Percentiles rank a stretch among this genome's conserved stretches.
These are phyloP conservation scores for Oxygymnocypris stewartii DNA, from an alignment of 2,113 vertebrate species.

Conservation along the genomic window DNA sequence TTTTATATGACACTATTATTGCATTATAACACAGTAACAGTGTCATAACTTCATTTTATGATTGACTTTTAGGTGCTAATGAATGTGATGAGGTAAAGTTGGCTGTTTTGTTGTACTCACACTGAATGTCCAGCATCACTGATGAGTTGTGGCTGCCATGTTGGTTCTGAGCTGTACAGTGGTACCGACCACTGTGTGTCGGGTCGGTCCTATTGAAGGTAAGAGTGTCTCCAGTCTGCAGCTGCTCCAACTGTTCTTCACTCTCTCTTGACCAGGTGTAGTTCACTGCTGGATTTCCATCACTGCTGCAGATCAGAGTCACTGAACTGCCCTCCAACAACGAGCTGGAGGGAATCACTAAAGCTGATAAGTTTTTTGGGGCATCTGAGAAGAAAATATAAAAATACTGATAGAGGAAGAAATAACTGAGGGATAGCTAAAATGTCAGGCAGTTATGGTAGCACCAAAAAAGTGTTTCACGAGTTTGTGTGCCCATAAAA, in stretches of 20 bases:
- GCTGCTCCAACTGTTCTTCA: conserved; percentile 45
- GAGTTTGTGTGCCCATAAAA: too few relatives aligned
- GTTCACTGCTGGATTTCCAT: conserved; percentile 63
- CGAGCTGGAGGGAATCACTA: conserved; percentile 53
- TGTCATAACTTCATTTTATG: conserved; percentile 24
- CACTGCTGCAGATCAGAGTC: conserved; percentile 66
- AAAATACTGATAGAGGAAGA: too few relatives aligned
- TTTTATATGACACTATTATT: too few relatives aligned
- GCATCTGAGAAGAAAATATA: conserved; percentile 56
- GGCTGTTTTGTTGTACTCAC: too few relatives aligned
- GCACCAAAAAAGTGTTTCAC: too few relatives aligned
- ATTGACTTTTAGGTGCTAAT: too few relatives aligned
- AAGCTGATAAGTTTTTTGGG: conserved; percentile 66
- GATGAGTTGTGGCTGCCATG: not conserved
- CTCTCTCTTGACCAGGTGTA: conserved; percentile 69
- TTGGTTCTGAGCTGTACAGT: not conserved
- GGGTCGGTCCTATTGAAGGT: conserved; percentile 45
- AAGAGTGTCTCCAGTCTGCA: conserved; percentile 52
- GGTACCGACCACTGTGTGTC: not conserved
- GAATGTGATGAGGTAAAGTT: too few relatives aligned
- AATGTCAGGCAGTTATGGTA: too few relatives aligned
- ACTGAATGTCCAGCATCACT: conserved; percentile 52
- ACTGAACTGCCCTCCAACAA: conserved; percentile 61
- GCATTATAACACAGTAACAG: too few relatives aligned
- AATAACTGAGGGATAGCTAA: too few relatives aligned